Base-by-base conservation (phyloP, 2,113 vertebrate species). In the Merops nubicus region DNA sequence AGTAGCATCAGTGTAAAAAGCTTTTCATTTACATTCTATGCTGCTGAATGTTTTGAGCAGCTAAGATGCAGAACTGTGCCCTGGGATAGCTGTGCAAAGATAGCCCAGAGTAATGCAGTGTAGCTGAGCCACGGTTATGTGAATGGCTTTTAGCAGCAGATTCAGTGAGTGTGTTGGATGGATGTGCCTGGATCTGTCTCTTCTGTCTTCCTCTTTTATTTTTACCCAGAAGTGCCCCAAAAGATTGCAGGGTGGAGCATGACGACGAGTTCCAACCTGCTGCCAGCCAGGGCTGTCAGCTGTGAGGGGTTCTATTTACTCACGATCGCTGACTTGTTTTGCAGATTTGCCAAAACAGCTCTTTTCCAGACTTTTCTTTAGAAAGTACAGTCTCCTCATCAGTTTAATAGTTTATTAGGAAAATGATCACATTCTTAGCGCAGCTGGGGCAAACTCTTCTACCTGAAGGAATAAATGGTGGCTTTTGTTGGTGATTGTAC, bases 381-480 rank as follows among this genome's bases (percentile, higher is more conserved):
- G 56, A 86, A 92, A 74, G 91, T 69, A 38, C 48, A 21, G 18
- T 56, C 86, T 82, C 64, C 54, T 75, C 56, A 56, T 93, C 57
- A 54, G 34, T 68, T 89, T 89, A 68, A 79, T 36, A 76, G 75
- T 63, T 95, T 87, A 68, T 75, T 93, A 78, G 85, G 79, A 88
- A 92, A 77, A 91, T 42, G 22, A 77, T 80, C 70, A 33, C 60
- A 56, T 91, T 89, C 74, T 88, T 72, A 88, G 84, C 53, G 28
- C 68, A 81, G 81, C 91, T 78, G 65, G 69, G 34, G 65, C 86
- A 83, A 93, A 38, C 29, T 67, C 29, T 47, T 92, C 57, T 90
- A 91, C 93, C 91, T 94, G 69, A 69, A 60, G 93, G 70, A 93
- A 85, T 94, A 82, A 95, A 64, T 74, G 34, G 29, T 83, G 80